phyloP scores from a whole-genome alignment of 1,140 invertebrate species.

The Zeugodacus cucurbitae region DNA sequence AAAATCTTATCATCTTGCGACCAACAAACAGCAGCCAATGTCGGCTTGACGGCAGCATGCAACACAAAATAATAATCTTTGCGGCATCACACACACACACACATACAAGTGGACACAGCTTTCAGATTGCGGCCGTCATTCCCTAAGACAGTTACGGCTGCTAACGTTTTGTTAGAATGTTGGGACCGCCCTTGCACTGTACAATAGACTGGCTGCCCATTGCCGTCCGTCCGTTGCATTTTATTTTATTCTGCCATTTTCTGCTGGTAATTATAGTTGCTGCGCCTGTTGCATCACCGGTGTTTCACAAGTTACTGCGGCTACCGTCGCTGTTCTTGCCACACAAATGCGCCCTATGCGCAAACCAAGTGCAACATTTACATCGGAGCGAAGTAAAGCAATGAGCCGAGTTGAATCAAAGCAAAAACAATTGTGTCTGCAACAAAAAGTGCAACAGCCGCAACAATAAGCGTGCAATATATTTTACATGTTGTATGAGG shows the following conservation, averaged over 20 bases:
- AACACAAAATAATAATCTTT: conserved; percentile 31
- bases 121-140: background rate
- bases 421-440: too few species aligned
- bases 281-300: conserved; percentile 34
- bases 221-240: background rate
- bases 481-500: background rate
- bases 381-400: too few species aligned
- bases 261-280: background rate
- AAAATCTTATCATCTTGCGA: too few species aligned
- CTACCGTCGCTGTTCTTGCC: too few species aligned
- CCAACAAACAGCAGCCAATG: background rate
- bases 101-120: too few species aligned
- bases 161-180: conserved; percentile 28
- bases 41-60: background rate
- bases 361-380: too few species aligned
- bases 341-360: too few species aligned
- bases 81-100: background rate
- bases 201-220: background rate
- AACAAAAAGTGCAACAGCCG: too few species aligned
- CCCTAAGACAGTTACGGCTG: background rate
- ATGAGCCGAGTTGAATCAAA: too few species aligned
- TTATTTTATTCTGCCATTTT: background rate
- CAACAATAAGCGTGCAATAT: too few species aligned
- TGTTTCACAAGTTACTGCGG: too few species aligned
- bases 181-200: conserved; percentile 21